Evolutionary conservation across 2,113 vertebrate species (phyloP), one percentile per base, ranked within the genome.

Genomic region (Amphiprion percula): DNA sequence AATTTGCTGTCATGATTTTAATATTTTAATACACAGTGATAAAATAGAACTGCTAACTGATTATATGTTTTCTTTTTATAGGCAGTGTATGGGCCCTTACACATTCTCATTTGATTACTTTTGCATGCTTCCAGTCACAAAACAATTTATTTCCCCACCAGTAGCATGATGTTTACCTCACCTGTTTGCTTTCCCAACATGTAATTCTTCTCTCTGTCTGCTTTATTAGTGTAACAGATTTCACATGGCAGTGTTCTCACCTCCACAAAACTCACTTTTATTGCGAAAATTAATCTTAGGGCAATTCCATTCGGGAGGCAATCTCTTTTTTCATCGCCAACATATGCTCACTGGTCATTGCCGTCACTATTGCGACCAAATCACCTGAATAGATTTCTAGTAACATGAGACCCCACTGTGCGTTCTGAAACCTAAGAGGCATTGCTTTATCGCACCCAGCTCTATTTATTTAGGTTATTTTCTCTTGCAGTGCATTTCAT

Each of bases 401-500:
- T 56, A 73, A 81, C 84, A 77, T 19, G 1, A 62, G 79, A 82
- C 79, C 74, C 59, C 68, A 44, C 59, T 56, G 37, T 8, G 49
- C 1, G 24, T 26, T 74, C 65, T 68, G 70, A 81, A 87, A 81
- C 83, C 62, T 81, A 44, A 59, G 47, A 84, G 74, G 76, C 64
- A 58, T 70, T 65, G 12, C 79, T 77, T 62, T 46, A 79, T 72
- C 30, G 33, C 75, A 79, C 41, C 61, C 53, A 37, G 28, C 65
- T 80, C 74, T 64, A 74, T 81, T 74, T 85, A 75, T 74, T 84
- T 72, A 67, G 46, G 19, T 68, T 79, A 30, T 74, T 68, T 84
- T 86, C 76, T 79, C 66, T 86, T 79, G 77, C 74, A 74, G 52
- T 46, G 68, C 47, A 61, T 87, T 91, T 82, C 80, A 89, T 88